A percentile compares a stretch with the other conserved stretches of the same genome.
Evolutionary conservation across 2,797 vertebrate genomes (phyloP).

Genomic region (Chiroxiphia lanceolata): DNA sequence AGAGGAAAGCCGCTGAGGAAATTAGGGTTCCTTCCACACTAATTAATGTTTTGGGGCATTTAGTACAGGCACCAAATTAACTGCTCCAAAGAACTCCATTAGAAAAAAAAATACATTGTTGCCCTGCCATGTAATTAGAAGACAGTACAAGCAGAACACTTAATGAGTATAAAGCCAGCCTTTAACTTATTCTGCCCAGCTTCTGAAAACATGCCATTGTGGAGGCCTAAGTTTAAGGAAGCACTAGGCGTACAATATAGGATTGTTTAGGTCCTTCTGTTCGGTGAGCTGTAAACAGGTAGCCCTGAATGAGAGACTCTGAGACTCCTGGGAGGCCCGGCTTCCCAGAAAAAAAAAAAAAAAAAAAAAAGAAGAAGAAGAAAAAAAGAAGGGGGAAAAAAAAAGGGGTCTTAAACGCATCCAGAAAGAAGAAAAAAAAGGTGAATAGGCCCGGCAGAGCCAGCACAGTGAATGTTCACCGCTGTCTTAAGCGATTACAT

Average conservation of each 20-base stretch:
- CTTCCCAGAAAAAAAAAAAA: slow-evolving; percentile 29
- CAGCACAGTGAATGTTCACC: slow-evolving; percentile 78
- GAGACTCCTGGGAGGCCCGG: slow-evolving; percentile 49
- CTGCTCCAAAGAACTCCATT: slow-evolving; percentile 91
- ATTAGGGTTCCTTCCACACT: slow-evolving; percentile 96
- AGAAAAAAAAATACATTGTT: slow-evolving; percentile 89
- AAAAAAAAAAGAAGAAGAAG: too few species aligned
- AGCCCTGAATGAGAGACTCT: slow-evolving; percentile 81
- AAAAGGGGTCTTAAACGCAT: not conserved
- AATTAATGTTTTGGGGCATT: slow-evolving; percentile 93
- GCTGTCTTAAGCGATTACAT: slow-evolving; percentile 91
- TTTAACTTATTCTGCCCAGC: slow-evolving; percentile 81
- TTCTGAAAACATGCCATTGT: slow-evolving; percentile 85
- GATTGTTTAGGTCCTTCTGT: slow-evolving; percentile 89
- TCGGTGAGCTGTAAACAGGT: slow-evolving; percentile 91
- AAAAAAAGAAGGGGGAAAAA: too few species aligned
- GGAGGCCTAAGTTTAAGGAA: slow-evolving; percentile 88
- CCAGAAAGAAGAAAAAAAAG: slow-evolving; percentile 73
- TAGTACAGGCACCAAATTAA: slow-evolving; percentile 94
- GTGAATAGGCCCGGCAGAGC: slow-evolving; percentile 81
- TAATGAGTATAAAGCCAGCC: slow-evolving; percentile 91
- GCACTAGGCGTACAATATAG: slow-evolving; percentile 87
- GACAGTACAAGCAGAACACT: slow-evolving; percentile 90
- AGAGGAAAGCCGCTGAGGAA: slow-evolving; percentile 86
- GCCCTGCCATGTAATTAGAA: slow-evolving; percentile 89